Evolutionary conservation across 1,140 invertebrate species (phyloP), one percentile per base, ranked within the genome.

Genomic region (Steinernema khuongi): DNA sequence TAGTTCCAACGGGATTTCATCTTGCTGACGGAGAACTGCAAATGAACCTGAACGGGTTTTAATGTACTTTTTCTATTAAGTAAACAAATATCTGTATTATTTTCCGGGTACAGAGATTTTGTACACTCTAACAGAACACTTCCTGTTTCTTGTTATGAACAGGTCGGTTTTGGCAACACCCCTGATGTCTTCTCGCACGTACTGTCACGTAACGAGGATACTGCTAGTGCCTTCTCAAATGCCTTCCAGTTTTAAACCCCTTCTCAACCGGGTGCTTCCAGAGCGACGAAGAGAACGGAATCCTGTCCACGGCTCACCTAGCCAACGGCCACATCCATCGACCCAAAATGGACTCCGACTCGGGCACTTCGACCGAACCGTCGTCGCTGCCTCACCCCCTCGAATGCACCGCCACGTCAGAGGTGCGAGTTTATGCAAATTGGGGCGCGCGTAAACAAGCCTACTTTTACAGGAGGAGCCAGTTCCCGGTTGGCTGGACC

Each of bases 351-450:
- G 11, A 60, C 50, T 60, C 50, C 50, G 50, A 11, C 26, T 60
- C 50, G 14, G 11, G 22, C 50, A 26, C 11, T 60, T 60, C 50
- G 7, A 41, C 36, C 36, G 36, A 41, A 41, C 36, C 36, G 36
- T 41, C 36, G 36, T 41, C 36, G 36, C n/a, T n/a, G 36, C 7
- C 36, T 7, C 36, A 22, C 50, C 11, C 14, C 26, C 22, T 14
- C 50, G 19, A 60, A 41, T 7, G 7, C 19, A 22, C 4, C 19
- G 50, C 50, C 50, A 60, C 50, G 50, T 60, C 50, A 60, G 50
- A 60, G 50, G 50, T 60, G 36, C 22, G 50, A 60, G n/a, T 60
- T 60, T 60, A 60, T 60, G 50, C 50, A 60, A 26, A 60, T 60
- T n/a, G n/a, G n/a, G n/a, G 36, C 19, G 50, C 50, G 7, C 22